phyloP scores from a whole-genome alignment of 2,113 vertebrate genomes.

The Sylvietta virens region DNA sequence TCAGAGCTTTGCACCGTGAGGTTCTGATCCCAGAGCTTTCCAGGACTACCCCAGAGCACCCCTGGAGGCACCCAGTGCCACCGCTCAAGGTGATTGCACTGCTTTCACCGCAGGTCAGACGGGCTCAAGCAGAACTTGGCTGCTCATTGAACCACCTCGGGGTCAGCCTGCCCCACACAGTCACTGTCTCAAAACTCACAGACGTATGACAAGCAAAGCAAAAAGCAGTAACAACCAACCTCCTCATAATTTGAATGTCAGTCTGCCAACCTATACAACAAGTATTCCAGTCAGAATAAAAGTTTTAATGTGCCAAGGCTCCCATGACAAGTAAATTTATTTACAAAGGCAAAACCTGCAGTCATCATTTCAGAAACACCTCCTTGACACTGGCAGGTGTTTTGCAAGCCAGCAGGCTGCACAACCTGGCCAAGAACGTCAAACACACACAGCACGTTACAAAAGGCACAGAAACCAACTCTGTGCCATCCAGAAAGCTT shows the following conservation, averaged over 20 bases:
- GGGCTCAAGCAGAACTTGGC: background rate
- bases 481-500: background rate
- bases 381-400: background rate
- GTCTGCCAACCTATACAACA: background rate
- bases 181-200: background rate
- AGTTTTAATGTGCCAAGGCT: background rate
- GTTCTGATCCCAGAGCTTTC: background rate
- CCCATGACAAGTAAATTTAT: background rate
- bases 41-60: background rate
- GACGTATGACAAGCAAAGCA: background rate
- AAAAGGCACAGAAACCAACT: background rate
- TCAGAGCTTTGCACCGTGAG: background rate
- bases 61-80: background rate
- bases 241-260: background rate
- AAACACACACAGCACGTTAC: background rate
- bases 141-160: background rate
- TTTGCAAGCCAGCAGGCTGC: background rate
- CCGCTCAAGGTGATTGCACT: background rate
- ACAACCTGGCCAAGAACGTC: background rate
- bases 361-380: slow-evolving; percentile 12
- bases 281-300: background rate
- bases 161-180: background rate
- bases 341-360: background rate
- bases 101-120: background rate
- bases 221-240: background rate